Evolutionary conservation across 2,797 vertebrate species (phyloP).

Genomic region (Urocyon cinereoargenteus): DNA sequence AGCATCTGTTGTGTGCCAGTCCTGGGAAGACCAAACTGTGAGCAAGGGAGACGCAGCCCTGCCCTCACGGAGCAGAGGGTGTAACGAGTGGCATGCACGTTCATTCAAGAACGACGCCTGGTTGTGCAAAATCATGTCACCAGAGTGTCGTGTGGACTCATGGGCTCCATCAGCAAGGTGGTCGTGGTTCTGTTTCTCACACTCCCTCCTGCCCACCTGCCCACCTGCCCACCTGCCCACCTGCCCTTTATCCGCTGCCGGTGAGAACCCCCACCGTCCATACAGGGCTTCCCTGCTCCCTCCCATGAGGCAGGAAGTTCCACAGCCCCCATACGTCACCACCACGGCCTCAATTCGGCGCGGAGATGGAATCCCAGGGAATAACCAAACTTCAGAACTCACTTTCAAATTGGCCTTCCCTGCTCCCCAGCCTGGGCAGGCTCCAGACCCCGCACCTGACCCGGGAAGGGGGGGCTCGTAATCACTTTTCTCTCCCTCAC

Average conservation of each 20-base stretch:
- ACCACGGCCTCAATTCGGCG: neutral
- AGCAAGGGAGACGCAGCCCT: neutral
- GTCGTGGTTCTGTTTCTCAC: accelerated
- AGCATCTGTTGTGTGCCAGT: too few species aligned
- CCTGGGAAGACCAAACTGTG: accelerated
- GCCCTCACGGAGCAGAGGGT: neutral
- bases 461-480: neutral
- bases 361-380: neutral
- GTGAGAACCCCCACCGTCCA: neutral
- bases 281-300: neutral
- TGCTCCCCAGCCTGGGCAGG: neutral
- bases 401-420: neutral
- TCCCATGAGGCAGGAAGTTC: neutral
- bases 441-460: neutral
- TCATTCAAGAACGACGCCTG: neutral
- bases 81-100: accelerated
- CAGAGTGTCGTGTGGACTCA: neutral
- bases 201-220: too few species aligned
- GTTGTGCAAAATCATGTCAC: accelerated
- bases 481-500: neutral
- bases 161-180: neutral
- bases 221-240: neutral
- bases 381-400: too few species aligned
- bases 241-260: neutral
- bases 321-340: neutral